Base-by-base conservation (phyloP, 2,113 vertebrate genomes). In the Chaetodon trifascialis region DNA sequence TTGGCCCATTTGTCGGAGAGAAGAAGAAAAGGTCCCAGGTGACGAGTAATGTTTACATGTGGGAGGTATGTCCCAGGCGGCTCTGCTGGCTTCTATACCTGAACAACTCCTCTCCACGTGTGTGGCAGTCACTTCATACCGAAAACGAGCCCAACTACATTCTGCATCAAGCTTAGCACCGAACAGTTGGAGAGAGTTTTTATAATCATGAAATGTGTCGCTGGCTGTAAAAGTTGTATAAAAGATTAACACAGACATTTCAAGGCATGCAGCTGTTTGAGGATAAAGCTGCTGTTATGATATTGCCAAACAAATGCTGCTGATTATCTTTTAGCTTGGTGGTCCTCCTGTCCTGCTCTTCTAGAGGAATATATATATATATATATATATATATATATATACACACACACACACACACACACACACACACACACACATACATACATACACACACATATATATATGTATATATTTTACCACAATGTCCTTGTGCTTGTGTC, bases 21-120 rank as follows among this genome's bases (percentile, higher is more conserved):
- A 97, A 96, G 95, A 99, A 99, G 23, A 98, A 99, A 88, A 95
- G 97, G 84, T 98, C 97, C 83, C 98, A 97, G 95, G 97, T 99
- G 87, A 96, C 97, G 79, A 98, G 96, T 94, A 98, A 97, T 94
- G 97, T 98, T 6, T 99, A 97, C 93, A 98, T 99, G 97, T 99
- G 98, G 97, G 97, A 98, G 97, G 98, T 98, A 96, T 86, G 97
- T 89, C 75, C 59, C 51, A 69, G 25, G 47, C 36, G 64, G 56
- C 38, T 65, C 67, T 4, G 34, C 44, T 59, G 23, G 55, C 73
- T 55, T 34, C 5, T 66, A 34, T 75, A 59, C 25, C 19, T 30
- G 47, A 68, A 88, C 74, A 25, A 36, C 60, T 15, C 69, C 38
- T 17, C 11, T 25, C 25, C 47, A 55, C 15, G 12, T 56, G 11